Base-by-base conservation (phyloP, 2,113 vertebrate genomes). In the Verasper variegatus region DNA sequence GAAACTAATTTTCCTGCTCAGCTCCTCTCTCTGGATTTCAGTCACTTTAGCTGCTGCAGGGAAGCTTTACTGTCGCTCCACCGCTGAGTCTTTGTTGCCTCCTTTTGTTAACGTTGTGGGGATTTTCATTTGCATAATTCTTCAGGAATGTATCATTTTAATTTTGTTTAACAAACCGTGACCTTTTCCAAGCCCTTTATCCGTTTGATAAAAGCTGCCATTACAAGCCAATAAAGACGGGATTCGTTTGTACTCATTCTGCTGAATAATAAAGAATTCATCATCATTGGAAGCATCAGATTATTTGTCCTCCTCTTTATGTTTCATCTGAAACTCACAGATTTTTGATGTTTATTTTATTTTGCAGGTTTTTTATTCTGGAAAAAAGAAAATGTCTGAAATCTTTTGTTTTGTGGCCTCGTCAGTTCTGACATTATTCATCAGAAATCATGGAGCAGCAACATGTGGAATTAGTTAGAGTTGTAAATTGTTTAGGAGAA, bases 121-220 rank as follows among this genome's bases (percentile, higher is more conserved):
- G 90, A 90, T 93, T 83, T 1, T 60, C 76, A 93, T 93, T 93
- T 83, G 88, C 90, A 91, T 91, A 93, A 91, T 91, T 92, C 86
- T 86, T 40, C 73, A 92, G 90, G 85, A 92, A 91, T 91, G 90
- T 90, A 89, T 93, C 84, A 88, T 91, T 93, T 88, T 88, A 86
- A 91, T 89, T 84, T 90, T 78, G 87, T 89, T 91, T 83, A 89
- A 90, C 85, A 89, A 87, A 82, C 86, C 89, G 76, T 87, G 87
- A 89, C 84, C 80, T 78, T 84, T 86, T 81, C 82, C 81, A 82
- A 74, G 71, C 73, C 68, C 71, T 88, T 89, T 69, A 85, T 86
- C 73, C 78, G 56, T 78, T 70, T 76, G 67, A 88, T 72, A 67
- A 84, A 80, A 17, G 20, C 82, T 42, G 40, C 77, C 81, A 71